A percentile compares a stretch with the other conserved stretches of the same genome.
Conservation (phyloP, 2,888 invertebrate species). For the Callosobruchus maculatus region DNA sequence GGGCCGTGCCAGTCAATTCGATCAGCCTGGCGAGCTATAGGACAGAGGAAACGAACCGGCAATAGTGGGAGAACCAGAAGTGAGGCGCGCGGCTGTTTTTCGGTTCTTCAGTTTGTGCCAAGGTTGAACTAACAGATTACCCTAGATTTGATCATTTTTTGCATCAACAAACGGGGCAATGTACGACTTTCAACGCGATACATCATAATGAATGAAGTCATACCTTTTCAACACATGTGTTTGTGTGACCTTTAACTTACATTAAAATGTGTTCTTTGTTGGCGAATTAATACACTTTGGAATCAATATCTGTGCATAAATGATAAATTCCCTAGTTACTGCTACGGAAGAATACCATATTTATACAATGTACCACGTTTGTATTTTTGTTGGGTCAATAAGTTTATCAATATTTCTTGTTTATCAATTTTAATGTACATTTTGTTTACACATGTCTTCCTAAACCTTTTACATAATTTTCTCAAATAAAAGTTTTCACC, state of each 20-base stretch:
- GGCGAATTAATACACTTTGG: background rate
- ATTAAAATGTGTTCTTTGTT: background rate
- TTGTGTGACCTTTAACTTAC: background rate
- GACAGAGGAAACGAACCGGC: background rate
- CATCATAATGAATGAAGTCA: background rate
- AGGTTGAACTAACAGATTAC: background rate
- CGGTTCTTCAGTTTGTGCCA: background rate
- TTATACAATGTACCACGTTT: background rate
- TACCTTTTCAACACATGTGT: background rate
- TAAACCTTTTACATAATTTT: too few species aligned
- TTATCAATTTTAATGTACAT: background rate
- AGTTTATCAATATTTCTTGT: background rate
- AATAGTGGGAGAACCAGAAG: background rate
- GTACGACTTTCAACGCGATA: background rate
- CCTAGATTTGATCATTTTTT: background rate
- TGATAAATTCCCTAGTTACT: background rate
- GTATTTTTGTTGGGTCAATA: background rate
- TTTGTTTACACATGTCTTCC: background rate
- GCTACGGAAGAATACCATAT: background rate
- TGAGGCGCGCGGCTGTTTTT: background rate
- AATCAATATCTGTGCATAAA: background rate
- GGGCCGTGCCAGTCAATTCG: conserved; percentile 37
- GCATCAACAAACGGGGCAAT: background rate
- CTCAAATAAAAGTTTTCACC: too few species aligned
- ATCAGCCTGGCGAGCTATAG: conserved; percentile 18